Base-by-base conservation (phyloP, 2,888 invertebrate species). In the Phaedon cochleariae region DNA sequence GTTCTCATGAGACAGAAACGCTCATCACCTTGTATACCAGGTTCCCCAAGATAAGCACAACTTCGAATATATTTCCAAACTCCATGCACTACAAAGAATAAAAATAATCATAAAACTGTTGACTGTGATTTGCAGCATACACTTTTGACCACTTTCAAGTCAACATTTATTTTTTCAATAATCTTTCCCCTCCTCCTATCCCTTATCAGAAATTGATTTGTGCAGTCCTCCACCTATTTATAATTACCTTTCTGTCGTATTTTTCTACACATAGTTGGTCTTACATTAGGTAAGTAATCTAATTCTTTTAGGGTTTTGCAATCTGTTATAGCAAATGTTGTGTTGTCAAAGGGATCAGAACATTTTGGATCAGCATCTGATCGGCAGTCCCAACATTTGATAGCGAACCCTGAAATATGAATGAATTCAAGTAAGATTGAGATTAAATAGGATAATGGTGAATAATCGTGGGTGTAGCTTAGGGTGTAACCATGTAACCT, bases 371-470 rank as follows among this genome's bases (percentile, higher is more conserved):
- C 96, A 62, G 89, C 90, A 78, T 92, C 93, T 0, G 95, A 96
- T 70, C 95, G 90, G 78, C 96, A 96, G 59, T 91, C 92, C 95
- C 95, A 96, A 79, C 96, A 96, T 85, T 96, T 95, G 53, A 93
- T 92, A 63, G 88, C 85, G 54, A 84, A 80, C 70, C 86, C 92
- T 92, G 79, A n/a, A n/a, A n/a, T n/a, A n/a, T n/a, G n/a, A n/a
- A n/a, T n/a, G n/a, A n/a, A n/a, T n/a, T n/a, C n/a, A n/a, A n/a
- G n/a, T n/a, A n/a, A n/a, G n/a, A n/a, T 63, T 85, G 84, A 59
- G 17, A 18, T 21, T 26, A 15, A 41, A 54, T 58, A 34, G 12
- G 6, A 10, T 10, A 10, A 10, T 10, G 34, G 34, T 34, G 34
- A 12, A 26, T 26, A 26, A 26, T 26, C 3, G 26, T 26, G 26